These are phyloP conservation scores for cattle (Bos taurus) DNA, from an alignment of 2,113 vertebrate species.

Conservation along the genomic window DNA sequence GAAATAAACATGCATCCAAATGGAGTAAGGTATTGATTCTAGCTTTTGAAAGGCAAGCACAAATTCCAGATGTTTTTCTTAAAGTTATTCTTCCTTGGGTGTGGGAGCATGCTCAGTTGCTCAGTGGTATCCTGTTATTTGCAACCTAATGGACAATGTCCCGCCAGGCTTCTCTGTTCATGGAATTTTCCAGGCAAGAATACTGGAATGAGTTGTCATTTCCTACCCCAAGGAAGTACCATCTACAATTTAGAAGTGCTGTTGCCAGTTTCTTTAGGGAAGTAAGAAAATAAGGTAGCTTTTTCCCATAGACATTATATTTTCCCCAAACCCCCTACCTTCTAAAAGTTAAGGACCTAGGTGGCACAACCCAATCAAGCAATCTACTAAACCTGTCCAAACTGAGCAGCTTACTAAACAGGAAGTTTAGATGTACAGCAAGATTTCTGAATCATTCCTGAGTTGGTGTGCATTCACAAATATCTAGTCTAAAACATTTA, in stretches of 20 bases:
- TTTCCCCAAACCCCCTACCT: not conserved
- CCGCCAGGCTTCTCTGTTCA: not conserved
- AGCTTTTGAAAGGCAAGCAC: not conserved
- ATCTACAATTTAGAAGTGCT: not conserved
- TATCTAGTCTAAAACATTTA: not conserved
- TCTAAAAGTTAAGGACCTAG: not conserved
- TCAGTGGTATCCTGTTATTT: not conserved
- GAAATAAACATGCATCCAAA: not conserved
- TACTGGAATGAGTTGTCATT: not conserved
- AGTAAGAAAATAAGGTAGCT: not conserved
- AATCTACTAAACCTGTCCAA: not conserved
- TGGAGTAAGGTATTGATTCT: not conserved
- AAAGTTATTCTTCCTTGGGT: not conserved
- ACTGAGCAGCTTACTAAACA: not conserved
- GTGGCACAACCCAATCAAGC: not conserved
- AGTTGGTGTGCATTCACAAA: not conserved
- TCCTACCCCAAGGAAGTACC: not conserved
- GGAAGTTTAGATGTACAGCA: not conserved
- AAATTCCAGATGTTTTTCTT: not conserved
- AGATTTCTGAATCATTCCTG: not conserved
- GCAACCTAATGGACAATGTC: not conserved
- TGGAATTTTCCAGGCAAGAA: not conserved
- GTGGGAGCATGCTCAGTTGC: not conserved
- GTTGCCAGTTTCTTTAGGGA: not conserved
- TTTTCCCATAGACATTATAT: not conserved